Evolutionary conservation across 2,113 vertebrate species (phyloP).

Genomic region (Chaetops frenatus): DNA sequence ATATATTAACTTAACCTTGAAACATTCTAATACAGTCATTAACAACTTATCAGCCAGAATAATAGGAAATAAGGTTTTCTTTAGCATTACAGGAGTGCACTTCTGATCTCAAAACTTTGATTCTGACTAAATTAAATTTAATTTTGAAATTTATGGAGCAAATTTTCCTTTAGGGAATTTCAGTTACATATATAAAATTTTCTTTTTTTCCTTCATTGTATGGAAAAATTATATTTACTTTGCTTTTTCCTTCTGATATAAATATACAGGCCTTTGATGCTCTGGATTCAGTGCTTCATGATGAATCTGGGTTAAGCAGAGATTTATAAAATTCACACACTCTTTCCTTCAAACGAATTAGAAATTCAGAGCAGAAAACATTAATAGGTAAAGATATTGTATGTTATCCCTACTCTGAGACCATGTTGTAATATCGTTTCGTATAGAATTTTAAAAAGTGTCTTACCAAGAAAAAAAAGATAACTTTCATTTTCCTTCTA

Average conservation of each 20-base stretch:
- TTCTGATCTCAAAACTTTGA: neutral
- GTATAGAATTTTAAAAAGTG: neutral
- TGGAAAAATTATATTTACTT: neutral
- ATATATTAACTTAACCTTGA: neutral
- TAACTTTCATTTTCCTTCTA: neutral
- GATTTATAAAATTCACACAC: neutral
- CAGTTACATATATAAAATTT: neutral
- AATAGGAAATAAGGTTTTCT: neutral
- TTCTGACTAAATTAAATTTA: neutral
- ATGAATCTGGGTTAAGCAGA: neutral
- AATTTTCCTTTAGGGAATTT: neutral
- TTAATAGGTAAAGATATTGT: too few relatives aligned
- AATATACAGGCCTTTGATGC: neutral
- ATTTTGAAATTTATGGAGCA: neutral
- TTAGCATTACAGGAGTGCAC: neutral
- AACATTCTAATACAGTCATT: neutral
- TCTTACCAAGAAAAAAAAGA: neutral
- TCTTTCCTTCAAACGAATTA: neutral
- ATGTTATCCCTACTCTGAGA: neutral
- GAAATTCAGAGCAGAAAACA: neutral
- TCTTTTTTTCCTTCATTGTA: neutral
- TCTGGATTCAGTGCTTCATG: neutral
- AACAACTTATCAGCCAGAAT: neutral
- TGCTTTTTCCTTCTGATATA: neutral
- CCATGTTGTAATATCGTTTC: neutral